These are phyloP conservation scores for Laterallus jamaicensis DNA, from an alignment of 2,113 vertebrate genomes.

Conservation along the genomic window DNA sequence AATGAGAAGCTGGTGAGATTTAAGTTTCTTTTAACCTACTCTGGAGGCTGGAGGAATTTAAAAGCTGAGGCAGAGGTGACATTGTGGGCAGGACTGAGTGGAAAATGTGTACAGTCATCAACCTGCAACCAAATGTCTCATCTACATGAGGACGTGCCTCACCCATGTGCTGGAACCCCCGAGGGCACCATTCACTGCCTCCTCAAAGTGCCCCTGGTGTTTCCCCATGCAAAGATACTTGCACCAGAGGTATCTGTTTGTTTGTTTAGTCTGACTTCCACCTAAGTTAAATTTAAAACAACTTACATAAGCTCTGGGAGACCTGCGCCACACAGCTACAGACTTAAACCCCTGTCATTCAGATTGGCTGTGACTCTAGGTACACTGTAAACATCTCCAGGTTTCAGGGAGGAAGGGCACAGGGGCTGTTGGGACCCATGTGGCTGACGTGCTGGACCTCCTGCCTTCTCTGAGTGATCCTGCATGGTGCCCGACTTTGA, in stretches of 20 bases:
- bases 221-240: not conserved
- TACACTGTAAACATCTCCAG: not conserved
- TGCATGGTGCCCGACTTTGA: rapidly evolving
- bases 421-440: not conserved
- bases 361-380: not conserved
- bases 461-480: not conserved
- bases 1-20: not conserved
- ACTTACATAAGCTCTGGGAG: not conserved
- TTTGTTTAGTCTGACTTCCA: not conserved
- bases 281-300: not conserved
- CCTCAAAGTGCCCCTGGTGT: not conserved
- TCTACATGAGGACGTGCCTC: not conserved
- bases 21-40: not conserved
- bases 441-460: not conserved
- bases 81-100: not conserved
- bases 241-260: not conserved
- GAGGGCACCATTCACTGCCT: not conserved
- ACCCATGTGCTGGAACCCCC: not conserved
- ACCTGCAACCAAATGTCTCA: conserved; percentile 25
- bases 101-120: conserved; percentile 17
- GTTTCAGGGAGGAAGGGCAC: rapidly evolving
- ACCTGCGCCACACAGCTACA: not conserved
- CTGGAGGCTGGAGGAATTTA: not conserved
- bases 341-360: not conserved
- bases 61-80: not conserved